These are phyloP conservation scores for Trilocha varians DNA, from an alignment of 2,888 invertebrate species.

Conservation along the genomic window DNA sequence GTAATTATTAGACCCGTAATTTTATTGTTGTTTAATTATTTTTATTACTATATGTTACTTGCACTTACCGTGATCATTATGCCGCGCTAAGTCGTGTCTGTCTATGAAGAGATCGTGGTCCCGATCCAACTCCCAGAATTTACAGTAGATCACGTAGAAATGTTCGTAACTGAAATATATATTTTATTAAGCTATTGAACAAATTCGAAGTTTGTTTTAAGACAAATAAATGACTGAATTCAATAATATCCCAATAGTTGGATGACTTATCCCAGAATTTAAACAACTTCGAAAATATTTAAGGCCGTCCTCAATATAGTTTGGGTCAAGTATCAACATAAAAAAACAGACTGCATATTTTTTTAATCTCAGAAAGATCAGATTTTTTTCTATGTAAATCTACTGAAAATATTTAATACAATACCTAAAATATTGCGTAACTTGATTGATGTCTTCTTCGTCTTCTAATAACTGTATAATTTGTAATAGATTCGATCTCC, in stretches of 20 bases:
- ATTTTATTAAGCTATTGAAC: background rate
- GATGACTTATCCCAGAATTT: too few relatives aligned
- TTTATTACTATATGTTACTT: background rate
- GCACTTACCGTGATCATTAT: constrained; percentile 92
- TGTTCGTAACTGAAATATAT: constrained; percentile 90
- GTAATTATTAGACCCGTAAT: too few relatives aligned
- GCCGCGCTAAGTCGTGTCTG: constrained; percentile 92
- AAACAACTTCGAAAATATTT: too few relatives aligned
- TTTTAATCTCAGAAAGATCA: too few relatives aligned
- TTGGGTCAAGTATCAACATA: too few relatives aligned
- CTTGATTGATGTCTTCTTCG: constrained; percentile 97
- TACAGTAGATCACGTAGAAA: constrained; percentile 99
- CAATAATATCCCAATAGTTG: too few relatives aligned
- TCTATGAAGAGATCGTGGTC: constrained; percentile 98
- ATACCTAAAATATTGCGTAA: constrained; percentile 83
- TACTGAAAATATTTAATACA: background rate
- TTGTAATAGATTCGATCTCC: constrained; percentile 91
- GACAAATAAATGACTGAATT: too few relatives aligned
- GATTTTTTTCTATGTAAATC: too few relatives aligned
- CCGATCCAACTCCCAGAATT: constrained; percentile 99
- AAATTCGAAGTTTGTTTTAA: background rate
- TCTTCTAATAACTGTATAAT: constrained; percentile 89
- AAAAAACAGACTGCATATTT: too few relatives aligned
- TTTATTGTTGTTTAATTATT: too few relatives aligned
- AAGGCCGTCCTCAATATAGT: too few relatives aligned